Conservation (phyloP, 1,140 invertebrate species). For the Drosophila obscura region DNA sequence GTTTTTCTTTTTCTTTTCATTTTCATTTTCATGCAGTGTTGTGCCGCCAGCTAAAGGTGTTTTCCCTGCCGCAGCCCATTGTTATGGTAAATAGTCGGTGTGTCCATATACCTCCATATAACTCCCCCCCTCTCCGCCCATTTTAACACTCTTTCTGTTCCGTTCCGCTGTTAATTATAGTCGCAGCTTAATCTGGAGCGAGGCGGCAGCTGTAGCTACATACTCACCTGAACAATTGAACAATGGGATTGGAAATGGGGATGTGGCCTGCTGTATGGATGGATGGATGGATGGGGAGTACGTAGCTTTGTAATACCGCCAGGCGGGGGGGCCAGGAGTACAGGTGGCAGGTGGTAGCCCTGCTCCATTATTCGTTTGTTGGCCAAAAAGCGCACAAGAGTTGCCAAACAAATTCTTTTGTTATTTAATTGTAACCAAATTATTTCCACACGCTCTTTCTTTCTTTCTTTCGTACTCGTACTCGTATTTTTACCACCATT, state of each 20-base stretch:
- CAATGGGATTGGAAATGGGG: slow-evolving; percentile 39
- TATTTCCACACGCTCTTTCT: slow-evolving; percentile 77
- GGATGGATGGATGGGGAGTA: neutral
- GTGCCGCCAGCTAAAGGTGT: slow-evolving; percentile 58
- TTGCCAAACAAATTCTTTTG: slow-evolving; percentile 83
- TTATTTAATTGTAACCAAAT: slow-evolving; percentile 83
- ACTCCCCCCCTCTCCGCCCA: neutral
- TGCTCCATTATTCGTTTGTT: slow-evolving; percentile 49
- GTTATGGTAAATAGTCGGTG: slow-evolving; percentile 75
- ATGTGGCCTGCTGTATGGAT: slow-evolving; percentile 5
- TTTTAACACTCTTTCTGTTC: slow-evolving; percentile 14
- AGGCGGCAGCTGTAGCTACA: slow-evolving; percentile 52
- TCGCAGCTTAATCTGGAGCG: slow-evolving; percentile 77
- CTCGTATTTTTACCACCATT: slow-evolving; percentile 32
- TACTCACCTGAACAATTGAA: slow-evolving; percentile 58
- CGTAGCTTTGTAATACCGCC: slow-evolving; percentile 69
- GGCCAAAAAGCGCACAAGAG: slow-evolving; percentile 73
- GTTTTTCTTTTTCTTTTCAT: slow-evolving; percentile 18
- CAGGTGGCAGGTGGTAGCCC: slow-evolving; percentile 27
- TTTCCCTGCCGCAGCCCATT: slow-evolving; percentile 62
- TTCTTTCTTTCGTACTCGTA: no score
- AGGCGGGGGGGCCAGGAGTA: slow-evolving; percentile 1
- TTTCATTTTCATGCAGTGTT: neutral
- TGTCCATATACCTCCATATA: slow-evolving; percentile 8
- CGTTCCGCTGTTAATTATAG: slow-evolving; percentile 70